Evolutionary conservation across 2,113 vertebrate genomes (phyloP), one percentile per base, ranked within the genome.

Genomic region (Halichoerus grypus): DNA sequence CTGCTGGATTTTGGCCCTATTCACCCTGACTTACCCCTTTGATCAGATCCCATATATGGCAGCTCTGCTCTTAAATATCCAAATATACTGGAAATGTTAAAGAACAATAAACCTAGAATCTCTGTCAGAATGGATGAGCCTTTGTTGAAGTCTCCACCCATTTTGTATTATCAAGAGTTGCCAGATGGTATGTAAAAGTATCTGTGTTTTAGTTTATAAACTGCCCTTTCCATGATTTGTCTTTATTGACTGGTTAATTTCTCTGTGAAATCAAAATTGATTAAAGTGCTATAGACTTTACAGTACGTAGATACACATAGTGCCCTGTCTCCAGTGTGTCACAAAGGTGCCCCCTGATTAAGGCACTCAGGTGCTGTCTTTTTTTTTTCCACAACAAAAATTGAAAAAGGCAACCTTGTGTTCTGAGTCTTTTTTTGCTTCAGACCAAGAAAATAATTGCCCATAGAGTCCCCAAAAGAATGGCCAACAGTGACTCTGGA

Each of bases 351-450:
- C 33, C 31, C 11, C 11, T 18, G 22, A 74, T 39, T 71, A 76
- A 88, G 72, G 76, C 16, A 53, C 14, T 61, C 63, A 69, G 63
- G 65, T 85, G 55, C 16, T 9, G 12, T 5, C 42, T 71, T 21
- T 86, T 46, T 59, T 24, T 16, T 18, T 4, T 28, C 28, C 2
- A 36, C 76, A 96, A 76, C 12, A 86, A 82, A 94, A 69, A 46
- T n/a, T 51, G 24, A 61, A 81, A 96, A 76, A 76, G 26, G 46
- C 7, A 83, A 28, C 1, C 33, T 84, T 76, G 33, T 81, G 33
- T 76, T 95, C 57, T 69, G 65, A 90, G 42, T 88, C 49, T 67
- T 89, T 65, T 92, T 86, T 65, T 93, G 42, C 76, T 91, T 83
- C 76, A 33, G 53, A 95, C 46, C 19, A 92, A 79, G 31, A 77